These are phyloP conservation scores for Dichetophora obliterata DNA, from an alignment of 2,888 invertebrate species.

Conservation along the genomic window DNA sequence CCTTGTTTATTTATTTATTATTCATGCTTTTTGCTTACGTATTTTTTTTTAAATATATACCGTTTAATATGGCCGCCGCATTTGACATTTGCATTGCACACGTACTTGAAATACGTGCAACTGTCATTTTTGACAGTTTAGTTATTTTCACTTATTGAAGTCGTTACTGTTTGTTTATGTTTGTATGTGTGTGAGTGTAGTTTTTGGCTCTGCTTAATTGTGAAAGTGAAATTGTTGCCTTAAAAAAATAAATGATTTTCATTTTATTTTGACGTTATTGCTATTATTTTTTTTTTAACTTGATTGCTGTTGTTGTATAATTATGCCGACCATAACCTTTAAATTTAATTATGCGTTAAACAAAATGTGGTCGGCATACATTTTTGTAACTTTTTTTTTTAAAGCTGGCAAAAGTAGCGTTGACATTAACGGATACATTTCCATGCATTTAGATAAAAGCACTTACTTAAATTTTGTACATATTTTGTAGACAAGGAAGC, in stretches of 20 bases:
- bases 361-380: not conserved
- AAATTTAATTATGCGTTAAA: conserved; percentile 30
- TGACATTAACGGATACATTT: no score
- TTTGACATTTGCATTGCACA: conserved; percentile 12
- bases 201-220: conserved; percentile 20
- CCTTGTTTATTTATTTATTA: not conserved
- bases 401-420: no score
- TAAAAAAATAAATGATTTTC: not conserved
- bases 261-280: not conserved
- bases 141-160: conserved; percentile 23
- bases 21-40: not conserved
- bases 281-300: conserved; percentile 11
- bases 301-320: conserved; percentile 26
- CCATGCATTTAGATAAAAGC: no score
- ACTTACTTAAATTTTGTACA: no score
- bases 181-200: not conserved
- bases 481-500: no score
- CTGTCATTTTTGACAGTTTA: conserved; percentile 31
- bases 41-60: not conserved
- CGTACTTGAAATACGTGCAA: conserved; percentile 22
- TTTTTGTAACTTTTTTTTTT: conserved; percentile 27
- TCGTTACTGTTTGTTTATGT: not conserved
- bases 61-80: conserved; percentile 9
- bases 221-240: conserved; percentile 43
- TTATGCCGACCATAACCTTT: conserved; percentile 48